Evolutionary conservation across 1,140 invertebrate species (phyloP), one percentile per base, ranked within the genome.

Genomic region (Polypedilum pembai): DNA sequence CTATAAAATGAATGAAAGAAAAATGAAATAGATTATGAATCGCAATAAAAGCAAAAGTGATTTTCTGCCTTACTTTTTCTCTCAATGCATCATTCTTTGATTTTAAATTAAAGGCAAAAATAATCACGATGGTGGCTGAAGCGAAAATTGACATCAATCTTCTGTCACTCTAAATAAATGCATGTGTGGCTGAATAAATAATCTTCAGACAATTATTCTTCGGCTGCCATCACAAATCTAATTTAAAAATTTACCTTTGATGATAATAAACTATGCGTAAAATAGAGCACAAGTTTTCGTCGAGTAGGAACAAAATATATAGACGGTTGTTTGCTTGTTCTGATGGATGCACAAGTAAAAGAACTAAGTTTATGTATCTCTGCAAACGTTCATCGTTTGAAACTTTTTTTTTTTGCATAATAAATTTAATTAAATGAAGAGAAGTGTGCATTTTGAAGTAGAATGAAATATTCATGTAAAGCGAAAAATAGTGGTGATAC

Each of bases 261-360:
- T 69, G 65, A 69, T 69, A 69, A 69, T 69, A 69, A 69, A 69
- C 65, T 69, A 69, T 69, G 65, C 65, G 65, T 69, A 69, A 69
- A 69, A 69, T 69, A 69, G 45, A 56, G 45, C 45, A 33, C 24
- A n/a, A 56, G 8, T 56, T 56, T 12, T 56, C 12, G 45, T 56
- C 45, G 45, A 12, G n/a, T n/a, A 33, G 24, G 24, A 33, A 33
- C 24, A 33, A 33, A 33, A 33, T 33, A 33, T 33, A 33, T 33
- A 33, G 24, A 33, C 5, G 24, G 1, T 33, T 33, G 5, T 33
- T 33, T 33, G 24, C 5, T 33, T 3, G 24, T 33, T 33, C 24
- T 33, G 24, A 33, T 33, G 24, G 24, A 3, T 33, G 24, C 24
- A 33, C 24, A 33, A 5, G 24, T 5, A 33, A 33, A 33, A 33